Conservation (phyloP, 1,140 invertebrate species). For the Mesaphorura yosii region DNA sequence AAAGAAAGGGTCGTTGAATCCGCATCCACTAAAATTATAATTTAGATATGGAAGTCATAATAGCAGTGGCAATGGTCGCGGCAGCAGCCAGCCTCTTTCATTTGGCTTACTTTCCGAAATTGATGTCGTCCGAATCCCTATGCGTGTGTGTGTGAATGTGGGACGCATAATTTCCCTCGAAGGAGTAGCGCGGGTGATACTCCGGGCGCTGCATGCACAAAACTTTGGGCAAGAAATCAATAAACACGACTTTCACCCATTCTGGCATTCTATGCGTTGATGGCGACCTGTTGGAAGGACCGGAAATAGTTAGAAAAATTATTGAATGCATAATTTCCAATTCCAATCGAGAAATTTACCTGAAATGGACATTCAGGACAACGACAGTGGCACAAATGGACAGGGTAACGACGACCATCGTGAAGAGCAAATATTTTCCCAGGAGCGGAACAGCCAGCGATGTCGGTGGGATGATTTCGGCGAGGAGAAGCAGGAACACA, state of each 20-base stretch:
- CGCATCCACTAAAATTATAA: too few species aligned
- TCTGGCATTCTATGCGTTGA: constrained; percentile 93
- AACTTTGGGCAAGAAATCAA: constrained; percentile 74
- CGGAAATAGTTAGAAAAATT: background rate
- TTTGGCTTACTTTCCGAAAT: too few species aligned
- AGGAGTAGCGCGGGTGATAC: constrained; percentile 61
- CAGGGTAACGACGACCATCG: constrained; percentile 92
- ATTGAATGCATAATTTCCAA: too few species aligned
- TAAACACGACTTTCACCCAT: constrained; percentile 70
- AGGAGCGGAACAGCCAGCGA: constrained; percentile 93
- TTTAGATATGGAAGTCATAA: too few species aligned
- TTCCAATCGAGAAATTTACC: constrained; percentile 46
- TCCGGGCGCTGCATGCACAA: constrained; percentile 78
- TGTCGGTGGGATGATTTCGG: constrained; percentile 97
- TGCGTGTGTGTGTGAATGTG: too few species aligned
- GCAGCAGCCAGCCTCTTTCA: too few species aligned
- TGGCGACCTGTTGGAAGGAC: constrained; percentile 57
- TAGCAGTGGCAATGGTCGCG: too few species aligned
- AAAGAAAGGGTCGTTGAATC: too few species aligned
- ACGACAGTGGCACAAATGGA: constrained; percentile 95
- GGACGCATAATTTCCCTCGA: constrained; percentile 60
- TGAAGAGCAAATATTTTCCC: constrained; percentile 91
- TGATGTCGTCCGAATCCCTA: too few species aligned
- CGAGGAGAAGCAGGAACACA: constrained; percentile 93
- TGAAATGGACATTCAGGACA: constrained; percentile 93